Conservation (phyloP, 2,113 vertebrate species). For the Trachemys scripta region DNA sequence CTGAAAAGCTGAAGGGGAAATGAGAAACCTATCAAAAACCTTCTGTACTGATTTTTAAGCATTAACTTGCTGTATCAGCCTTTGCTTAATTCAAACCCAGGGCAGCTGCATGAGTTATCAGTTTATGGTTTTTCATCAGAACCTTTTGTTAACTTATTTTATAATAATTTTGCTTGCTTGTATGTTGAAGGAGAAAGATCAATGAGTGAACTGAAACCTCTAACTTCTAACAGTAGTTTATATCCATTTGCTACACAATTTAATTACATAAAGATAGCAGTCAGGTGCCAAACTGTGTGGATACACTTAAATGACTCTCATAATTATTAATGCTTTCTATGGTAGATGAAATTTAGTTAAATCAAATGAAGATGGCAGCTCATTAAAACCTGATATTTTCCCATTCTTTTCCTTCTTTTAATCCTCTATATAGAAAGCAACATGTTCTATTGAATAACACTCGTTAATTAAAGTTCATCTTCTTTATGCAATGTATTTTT, state of each 20-base stretch:
- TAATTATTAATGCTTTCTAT: conserved; percentile 56
- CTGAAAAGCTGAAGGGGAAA: background rate
- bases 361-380: conserved; percentile 49
- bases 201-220: background rate
- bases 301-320: conserved; percentile 34
- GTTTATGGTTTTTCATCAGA: conserved; percentile 16
- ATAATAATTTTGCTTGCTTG: background rate
- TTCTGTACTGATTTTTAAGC: accelerated
- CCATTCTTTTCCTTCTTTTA: conserved; percentile 69
- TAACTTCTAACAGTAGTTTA: conserved; percentile 19
- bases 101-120: background rate
- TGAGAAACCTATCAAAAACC: background rate
- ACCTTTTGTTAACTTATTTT: background rate
- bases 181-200: conserved; percentile 13
- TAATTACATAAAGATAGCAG: conserved; percentile 1
- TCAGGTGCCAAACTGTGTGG: conserved; percentile 11
- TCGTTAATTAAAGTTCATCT: conserved; percentile 54
- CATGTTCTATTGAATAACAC: conserved; percentile 74
- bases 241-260: conserved; percentile 14
- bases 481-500: conserved; percentile 68
- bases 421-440: conserved; percentile 41
- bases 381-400: conserved; percentile 69
- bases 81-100: background rate
- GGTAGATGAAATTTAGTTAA: conserved; percentile 36
- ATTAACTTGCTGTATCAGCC: background rate